Evolutionary conservation across 2,113 vertebrate genomes (phyloP).

Genomic region (Onychostruthus taczanowskii): DNA sequence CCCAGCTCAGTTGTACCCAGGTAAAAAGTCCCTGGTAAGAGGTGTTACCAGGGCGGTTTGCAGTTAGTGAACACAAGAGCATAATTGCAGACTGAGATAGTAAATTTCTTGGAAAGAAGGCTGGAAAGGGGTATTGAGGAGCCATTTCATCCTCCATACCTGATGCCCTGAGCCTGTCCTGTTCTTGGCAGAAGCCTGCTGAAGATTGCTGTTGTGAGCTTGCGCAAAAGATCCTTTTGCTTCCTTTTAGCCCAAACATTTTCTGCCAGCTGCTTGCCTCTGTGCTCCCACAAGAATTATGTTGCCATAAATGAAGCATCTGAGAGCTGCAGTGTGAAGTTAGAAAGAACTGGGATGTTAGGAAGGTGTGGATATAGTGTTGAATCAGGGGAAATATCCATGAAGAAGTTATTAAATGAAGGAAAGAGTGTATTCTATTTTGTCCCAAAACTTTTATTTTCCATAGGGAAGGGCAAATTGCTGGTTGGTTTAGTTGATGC

Average conservation of each 20-base stretch:
- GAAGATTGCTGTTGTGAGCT: neutral
- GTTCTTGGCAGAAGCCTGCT: neutral
- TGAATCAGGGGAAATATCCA: neutral
- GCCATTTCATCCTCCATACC: fast-evolving
- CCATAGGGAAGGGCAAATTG: neutral
- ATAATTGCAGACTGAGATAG: neutral
- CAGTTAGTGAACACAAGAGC: neutral
- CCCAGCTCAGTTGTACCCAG: neutral
- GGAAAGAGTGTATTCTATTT: neutral
- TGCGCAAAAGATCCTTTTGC: neutral
- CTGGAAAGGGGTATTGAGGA: neutral
- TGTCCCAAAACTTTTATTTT: neutral
- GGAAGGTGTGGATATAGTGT: neutral
- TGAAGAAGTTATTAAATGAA: neutral
- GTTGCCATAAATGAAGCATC: neutral
- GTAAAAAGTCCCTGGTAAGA: neutral
- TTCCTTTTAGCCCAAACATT: neutral
- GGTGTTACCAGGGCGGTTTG: neutral
- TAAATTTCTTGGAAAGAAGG: neutral
- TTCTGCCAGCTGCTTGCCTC: neutral
- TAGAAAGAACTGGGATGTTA: neutral
- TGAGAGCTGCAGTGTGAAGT: neutral
- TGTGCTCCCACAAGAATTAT: neutral
- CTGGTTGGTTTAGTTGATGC: neutral
- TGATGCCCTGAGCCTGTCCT: neutral